Evolutionary conservation across 2,888 invertebrate species (phyloP).

Genomic region (Zygogramma bicolorata): DNA sequence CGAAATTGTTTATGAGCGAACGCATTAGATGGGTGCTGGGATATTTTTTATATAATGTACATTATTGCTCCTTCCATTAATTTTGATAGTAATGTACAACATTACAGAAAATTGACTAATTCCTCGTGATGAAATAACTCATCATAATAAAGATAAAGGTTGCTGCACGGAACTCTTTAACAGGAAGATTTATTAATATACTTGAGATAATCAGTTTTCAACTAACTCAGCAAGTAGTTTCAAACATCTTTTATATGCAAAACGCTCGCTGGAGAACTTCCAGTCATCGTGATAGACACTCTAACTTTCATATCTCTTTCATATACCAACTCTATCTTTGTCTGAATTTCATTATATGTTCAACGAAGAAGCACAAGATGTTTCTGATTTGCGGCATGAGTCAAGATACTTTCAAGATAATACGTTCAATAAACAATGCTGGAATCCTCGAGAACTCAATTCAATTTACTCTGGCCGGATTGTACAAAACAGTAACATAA

Average conservation of each 20-base stretch:
- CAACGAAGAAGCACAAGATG: neutral
- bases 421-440: slow-evolving; percentile 9
- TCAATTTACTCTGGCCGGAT: slow-evolving; percentile 2
- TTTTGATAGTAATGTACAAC: too few species aligned
- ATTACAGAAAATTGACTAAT: too few species aligned
- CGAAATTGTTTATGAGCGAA: too few species aligned
- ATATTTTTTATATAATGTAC: too few species aligned
- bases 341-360: neutral
- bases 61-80: too few species aligned
- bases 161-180: too few species aligned
- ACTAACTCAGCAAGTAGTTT: neutral
- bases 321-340: neutral
- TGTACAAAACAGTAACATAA: slow-evolving; percentile 4
- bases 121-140: too few species aligned
- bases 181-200: too few species aligned
- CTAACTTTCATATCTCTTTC: neutral
- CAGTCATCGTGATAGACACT: neutral
- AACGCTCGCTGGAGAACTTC: neutral
- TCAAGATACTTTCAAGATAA: neutral
- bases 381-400: neutral
- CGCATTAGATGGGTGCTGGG: too few species aligned
- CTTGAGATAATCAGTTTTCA: neutral
- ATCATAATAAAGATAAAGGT: too few species aligned
- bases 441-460: neutral
- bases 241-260: neutral